Conservation (phyloP, 2,113 vertebrate genomes). For the Acanthisitta chloris region DNA sequence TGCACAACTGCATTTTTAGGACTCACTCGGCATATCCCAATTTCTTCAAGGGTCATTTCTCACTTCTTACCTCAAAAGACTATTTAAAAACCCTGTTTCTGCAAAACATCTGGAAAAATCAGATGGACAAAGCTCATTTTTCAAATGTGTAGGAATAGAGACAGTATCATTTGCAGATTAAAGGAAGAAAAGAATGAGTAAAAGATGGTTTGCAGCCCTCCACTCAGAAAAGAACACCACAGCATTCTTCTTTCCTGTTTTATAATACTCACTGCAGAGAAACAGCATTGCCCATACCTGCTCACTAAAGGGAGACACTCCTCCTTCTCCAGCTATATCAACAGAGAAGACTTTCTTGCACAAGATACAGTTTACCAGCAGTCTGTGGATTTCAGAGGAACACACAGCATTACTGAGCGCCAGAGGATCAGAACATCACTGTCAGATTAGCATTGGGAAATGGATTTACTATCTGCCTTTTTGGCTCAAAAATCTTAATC, state of each 20-base stretch:
- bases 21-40: not conserved
- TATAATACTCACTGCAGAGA: not conserved
- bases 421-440: not conserved
- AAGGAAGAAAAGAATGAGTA: not conserved
- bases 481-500: not conserved
- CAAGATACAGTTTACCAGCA: not conserved
- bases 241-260: not conserved
- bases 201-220: not conserved
- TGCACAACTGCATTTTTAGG: not conserved
- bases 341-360: not conserved
- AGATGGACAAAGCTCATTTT: not conserved
- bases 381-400: not conserved
- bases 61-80: not conserved
- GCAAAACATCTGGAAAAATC: not conserved
- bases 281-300: not conserved
- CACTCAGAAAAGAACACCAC: not conserved
- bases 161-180: not conserved
- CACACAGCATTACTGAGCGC: not conserved
- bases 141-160: not conserved
- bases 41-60: not conserved
- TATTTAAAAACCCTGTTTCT: not conserved
- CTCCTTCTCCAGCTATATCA: not conserved
- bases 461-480: slow-evolving; percentile 22
- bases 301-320: not conserved
- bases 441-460: slow-evolving; percentile 1